These are phyloP conservation scores for Dicentrarchus labrax DNA, from an alignment of 2,113 vertebrate genomes.

Conservation along the genomic window DNA sequence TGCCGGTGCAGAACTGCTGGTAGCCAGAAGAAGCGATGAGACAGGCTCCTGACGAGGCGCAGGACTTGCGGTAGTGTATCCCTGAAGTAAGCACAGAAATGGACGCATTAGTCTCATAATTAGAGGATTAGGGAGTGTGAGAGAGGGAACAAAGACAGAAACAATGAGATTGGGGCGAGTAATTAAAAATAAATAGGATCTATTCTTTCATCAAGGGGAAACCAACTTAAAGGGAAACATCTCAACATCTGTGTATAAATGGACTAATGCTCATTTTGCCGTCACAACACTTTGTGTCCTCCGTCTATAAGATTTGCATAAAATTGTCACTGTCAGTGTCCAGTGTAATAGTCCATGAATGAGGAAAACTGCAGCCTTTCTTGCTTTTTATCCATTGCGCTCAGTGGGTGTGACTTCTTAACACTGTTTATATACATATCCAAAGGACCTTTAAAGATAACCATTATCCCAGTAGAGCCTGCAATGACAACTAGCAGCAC, in stretches of 20 bases:
- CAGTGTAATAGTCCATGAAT: background rate
- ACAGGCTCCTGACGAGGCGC: constrained; percentile 92
- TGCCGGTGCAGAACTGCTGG: constrained; percentile 96
- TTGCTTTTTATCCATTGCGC: background rate
- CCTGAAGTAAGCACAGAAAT: constrained; percentile 80
- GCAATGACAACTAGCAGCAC: background rate
- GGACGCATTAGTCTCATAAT: constrained; percentile 22
- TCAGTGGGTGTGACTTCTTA: background rate
- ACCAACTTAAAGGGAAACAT: constrained; percentile 20
- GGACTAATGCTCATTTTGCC: background rate
- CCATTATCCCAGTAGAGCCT: no score
- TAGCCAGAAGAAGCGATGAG: constrained; percentile 95
- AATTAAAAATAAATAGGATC: constrained; percentile 33
- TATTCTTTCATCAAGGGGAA: constrained; percentile 33
- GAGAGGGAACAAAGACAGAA: background rate
- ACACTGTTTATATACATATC: background rate
- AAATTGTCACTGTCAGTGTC: background rate
- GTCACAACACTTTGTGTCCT: background rate
- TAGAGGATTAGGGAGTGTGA: constrained; percentile 8
- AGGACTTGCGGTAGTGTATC: constrained; percentile 94
- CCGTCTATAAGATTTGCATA: constrained; percentile 3
- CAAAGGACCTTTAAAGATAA: background rate
- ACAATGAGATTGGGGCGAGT: background rate
- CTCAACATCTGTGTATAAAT: constrained; percentile 11
- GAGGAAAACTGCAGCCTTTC: background rate